Conservation (phyloP, 1,140 invertebrate genomes). For the Drosophila varians region DNA sequence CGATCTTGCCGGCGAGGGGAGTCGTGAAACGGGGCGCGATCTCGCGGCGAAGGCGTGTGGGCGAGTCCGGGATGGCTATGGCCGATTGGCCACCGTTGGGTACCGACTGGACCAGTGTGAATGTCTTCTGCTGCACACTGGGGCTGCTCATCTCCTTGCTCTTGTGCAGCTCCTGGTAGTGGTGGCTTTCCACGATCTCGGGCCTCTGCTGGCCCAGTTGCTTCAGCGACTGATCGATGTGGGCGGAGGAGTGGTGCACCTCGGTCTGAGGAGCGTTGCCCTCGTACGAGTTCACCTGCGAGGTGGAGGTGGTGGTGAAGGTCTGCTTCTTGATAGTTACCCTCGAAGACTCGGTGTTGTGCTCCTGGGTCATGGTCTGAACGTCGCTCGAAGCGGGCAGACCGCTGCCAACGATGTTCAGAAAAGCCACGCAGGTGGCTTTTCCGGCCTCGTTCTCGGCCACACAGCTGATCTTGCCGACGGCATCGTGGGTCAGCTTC, state of each 20-base stretch:
- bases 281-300: constrained; percentile 82
- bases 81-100: constrained; percentile 30
- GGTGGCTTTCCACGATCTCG: constrained; percentile 76
- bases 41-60: constrained; percentile 85
- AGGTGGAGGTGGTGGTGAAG: constrained; percentile 80
- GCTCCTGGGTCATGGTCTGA: constrained; percentile 72
- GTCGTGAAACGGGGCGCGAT: constrained; percentile 88
- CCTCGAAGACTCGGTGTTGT: constrained; percentile 77
- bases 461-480: constrained; percentile 89
- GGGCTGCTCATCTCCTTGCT: constrained; percentile 71
- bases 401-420: constrained; percentile 84
- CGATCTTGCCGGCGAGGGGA: constrained; percentile 89
- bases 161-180: constrained; percentile 80
- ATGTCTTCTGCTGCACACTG: constrained; percentile 72
- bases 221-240: constrained; percentile 77
- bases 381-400: constrained; percentile 60
- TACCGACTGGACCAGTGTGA: constrained; percentile 64
- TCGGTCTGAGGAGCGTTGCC: constrained; percentile 76
- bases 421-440: constrained; percentile 86
- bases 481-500: constrained; percentile 85
- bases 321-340: constrained; percentile 83
- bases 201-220: constrained; percentile 72
- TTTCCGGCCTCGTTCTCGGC: constrained; percentile 91
- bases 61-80: constrained; percentile 59
- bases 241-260: constrained; percentile 70